Evolutionary conservation across 2,888 invertebrate genomes (phyloP).

Genomic region (Cantharis nigra): DNA sequence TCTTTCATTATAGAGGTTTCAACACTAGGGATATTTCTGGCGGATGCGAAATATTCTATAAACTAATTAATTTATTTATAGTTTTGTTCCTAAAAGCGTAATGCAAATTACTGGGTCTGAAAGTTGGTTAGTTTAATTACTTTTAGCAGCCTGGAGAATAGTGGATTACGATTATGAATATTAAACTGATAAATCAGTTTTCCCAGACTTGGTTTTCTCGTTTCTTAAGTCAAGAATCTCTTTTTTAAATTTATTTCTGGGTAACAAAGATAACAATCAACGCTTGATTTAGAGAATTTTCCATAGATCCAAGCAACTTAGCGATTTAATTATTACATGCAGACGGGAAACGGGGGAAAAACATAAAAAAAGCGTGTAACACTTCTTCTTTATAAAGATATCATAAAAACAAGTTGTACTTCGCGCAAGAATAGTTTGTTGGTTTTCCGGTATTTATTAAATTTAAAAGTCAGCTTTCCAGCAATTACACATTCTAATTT

Average conservation of each 20-base stretch:
- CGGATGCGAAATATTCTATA: background rate
- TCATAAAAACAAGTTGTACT: background rate
- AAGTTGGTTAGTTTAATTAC: background rate
- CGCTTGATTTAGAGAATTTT: background rate
- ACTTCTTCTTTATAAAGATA: background rate
- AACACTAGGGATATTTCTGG: background rate
- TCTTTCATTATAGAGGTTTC: background rate
- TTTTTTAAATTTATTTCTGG: background rate
- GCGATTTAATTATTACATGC: background rate
- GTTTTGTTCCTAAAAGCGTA: background rate
- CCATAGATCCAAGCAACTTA: no score
- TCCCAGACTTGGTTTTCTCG: background rate
- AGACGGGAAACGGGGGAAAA: no score
- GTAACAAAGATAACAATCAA: background rate
- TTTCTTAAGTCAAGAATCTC: background rate
- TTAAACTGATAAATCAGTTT: background rate
- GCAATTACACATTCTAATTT: background rate
- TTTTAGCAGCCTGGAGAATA: background rate
- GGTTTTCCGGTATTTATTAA: background rate
- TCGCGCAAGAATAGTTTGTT: background rate
- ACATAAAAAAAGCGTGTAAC: background rate
- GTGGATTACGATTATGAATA: background rate
- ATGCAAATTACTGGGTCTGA: background rate
- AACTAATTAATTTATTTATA: background rate
- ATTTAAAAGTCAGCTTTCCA: background rate